Evolutionary conservation across 2,888 invertebrate species (phyloP).

Genomic region (Napeogenes sylphis): DNA sequence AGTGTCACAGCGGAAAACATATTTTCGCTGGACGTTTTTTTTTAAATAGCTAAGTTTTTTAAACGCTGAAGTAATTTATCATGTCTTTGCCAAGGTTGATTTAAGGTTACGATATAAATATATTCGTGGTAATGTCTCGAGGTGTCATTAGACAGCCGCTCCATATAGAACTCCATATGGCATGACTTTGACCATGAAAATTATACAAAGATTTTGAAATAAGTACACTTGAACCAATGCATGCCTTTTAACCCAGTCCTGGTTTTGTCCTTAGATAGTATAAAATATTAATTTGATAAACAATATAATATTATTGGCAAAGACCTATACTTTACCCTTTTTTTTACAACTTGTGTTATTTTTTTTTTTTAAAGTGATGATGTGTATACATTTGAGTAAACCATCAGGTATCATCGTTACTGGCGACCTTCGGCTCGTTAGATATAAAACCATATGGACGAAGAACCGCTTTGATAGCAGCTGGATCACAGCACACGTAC

Average conservation of each 20-base stretch:
- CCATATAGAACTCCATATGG: not conserved
- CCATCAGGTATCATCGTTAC: conserved; percentile 71
- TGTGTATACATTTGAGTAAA: not conserved
- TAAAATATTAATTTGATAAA: too few species aligned
- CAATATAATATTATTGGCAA: too few species aligned
- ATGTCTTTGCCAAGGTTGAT: conserved; percentile 76
- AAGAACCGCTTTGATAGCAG: conserved; percentile 78
- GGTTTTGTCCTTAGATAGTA: too few species aligned
- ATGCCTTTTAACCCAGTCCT: too few species aligned
- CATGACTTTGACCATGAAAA: not conserved
- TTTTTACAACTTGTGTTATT: not conserved
- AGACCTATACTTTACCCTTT: too few species aligned
- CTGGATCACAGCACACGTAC: conserved; percentile 79
- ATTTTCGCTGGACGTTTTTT: conserved; percentile 60
- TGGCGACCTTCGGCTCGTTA: conserved; percentile 79
- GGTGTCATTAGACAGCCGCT: not conserved
- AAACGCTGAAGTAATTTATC: conserved; percentile 64
- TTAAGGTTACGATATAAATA: conserved; percentile 74
- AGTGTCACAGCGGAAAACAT: conserved; percentile 66
- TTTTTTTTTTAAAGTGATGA: not conserved
- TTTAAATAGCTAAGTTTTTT: conserved; percentile 57
- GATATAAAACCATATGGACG: conserved; percentile 78
- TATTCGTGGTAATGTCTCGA: conserved; percentile 48
- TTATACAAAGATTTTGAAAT: not conserved
- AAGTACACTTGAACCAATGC: too few species aligned